Evolutionary conservation across 2,797 vertebrate species (phyloP).

Genomic region (Cuniculus paca): DNA sequence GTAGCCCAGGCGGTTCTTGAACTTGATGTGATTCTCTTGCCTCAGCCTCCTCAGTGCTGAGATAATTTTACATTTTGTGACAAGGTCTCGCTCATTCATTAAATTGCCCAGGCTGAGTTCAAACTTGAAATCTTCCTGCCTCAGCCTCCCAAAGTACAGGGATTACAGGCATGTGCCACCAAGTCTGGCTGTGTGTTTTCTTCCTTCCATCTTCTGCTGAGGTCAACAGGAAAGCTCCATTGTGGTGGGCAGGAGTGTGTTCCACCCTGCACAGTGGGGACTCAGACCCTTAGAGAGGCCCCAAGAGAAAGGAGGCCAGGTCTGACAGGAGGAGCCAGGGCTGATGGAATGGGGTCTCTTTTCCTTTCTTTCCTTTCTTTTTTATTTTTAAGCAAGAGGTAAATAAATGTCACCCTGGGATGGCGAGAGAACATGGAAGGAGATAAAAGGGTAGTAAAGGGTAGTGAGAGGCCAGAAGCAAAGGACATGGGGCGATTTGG

Average conservation of each 20-base stretch:
- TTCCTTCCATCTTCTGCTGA: not conserved
- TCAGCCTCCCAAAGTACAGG: not conserved
- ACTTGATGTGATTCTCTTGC: not conserved
- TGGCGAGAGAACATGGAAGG: conserved; percentile 73
- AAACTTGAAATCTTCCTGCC: not conserved
- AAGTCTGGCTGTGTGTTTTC: not conserved
- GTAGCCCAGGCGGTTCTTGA: not conserved
- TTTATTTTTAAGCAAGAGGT: conserved; percentile 74
- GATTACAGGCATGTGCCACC: not conserved
- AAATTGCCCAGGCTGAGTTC: not conserved
- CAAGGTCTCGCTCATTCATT: no score
- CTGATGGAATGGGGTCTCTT: conserved; percentile 62
- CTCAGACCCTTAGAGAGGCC: not conserved
- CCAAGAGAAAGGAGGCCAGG: not conserved
- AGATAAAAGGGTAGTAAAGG: conserved; percentile 81
- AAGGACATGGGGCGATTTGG: conserved; percentile 74
- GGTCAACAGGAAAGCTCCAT: not conserved
- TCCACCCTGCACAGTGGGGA: not conserved
- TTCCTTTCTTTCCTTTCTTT: not conserved
- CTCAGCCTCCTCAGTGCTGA: not conserved
- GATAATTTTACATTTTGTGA: not conserved
- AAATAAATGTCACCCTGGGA: conserved; percentile 82
- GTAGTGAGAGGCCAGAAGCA: conserved; percentile 83
- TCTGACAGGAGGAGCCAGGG: accelerated
- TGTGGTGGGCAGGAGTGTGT: not conserved